phyloP scores from a whole-genome alignment of 2,113 vertebrate species.

The Emydocephalus ijimae region DNA sequence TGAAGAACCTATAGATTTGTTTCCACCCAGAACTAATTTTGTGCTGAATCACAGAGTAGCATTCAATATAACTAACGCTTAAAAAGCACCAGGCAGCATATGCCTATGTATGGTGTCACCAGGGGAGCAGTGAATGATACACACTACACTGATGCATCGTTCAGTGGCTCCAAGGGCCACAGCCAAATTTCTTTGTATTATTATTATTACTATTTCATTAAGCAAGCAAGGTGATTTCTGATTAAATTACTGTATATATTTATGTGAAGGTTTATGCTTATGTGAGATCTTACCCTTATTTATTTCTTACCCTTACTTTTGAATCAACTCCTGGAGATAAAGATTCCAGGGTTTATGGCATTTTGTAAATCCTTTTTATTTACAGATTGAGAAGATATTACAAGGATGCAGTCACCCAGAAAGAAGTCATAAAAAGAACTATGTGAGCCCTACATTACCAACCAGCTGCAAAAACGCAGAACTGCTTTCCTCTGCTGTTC shows the following conservation, averaged over 20 bases:
- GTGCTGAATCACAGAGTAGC: not conserved
- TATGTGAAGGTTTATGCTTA: not conserved
- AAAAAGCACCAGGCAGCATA: no score
- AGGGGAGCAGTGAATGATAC: not conserved
- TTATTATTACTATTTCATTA: not conserved
- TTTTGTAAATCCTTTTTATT: not conserved
- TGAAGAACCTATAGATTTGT: not conserved
- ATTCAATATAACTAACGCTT: not conserved
- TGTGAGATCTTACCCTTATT: not conserved
- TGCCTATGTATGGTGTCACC: not conserved
- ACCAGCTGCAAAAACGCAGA: not conserved
- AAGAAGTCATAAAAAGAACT: not conserved
- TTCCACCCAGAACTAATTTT: not conserved
- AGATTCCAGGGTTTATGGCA: not conserved
- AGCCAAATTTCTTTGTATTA: not conserved
- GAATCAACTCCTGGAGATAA: not conserved
- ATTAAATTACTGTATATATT: not conserved
- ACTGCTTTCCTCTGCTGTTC: not conserved
- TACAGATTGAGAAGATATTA: not conserved
- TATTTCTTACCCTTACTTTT: not conserved
- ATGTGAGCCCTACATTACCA: not conserved
- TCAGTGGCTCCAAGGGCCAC: not conserved
- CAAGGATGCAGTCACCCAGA: not conserved
- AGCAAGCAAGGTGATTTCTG: not conserved
- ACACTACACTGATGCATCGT: not conserved